phyloP scores from a whole-genome alignment of 2,888 invertebrate species.

The Argynnis bischoffii region DNA sequence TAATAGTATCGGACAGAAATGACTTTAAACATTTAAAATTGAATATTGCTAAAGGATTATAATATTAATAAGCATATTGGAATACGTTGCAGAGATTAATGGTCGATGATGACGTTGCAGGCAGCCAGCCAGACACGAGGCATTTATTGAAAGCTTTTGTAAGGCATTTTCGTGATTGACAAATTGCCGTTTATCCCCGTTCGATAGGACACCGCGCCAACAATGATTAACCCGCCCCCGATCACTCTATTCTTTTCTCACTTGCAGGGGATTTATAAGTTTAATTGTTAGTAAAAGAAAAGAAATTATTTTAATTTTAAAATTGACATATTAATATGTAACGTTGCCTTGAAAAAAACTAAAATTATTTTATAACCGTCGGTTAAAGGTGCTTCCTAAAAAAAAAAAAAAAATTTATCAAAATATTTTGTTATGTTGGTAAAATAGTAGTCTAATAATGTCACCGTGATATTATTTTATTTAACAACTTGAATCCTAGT shows the following conservation, averaged over 20 bases:
- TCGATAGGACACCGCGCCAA: slow-evolving; percentile 56
- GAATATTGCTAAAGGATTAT: slow-evolving; percentile 1
- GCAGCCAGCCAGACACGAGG: slow-evolving; percentile 27
- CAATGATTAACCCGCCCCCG: slow-evolving; percentile 31
- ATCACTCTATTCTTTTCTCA: slow-evolving; percentile 22
- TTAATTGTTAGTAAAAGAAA: background rate
- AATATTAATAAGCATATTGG: slow-evolving; percentile 21
- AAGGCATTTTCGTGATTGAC: slow-evolving; percentile 61
- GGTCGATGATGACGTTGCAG: slow-evolving; percentile 26
- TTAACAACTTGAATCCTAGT: no score
- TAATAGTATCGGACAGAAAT: no score
- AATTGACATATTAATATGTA: background rate
- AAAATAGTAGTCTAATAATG: no score
- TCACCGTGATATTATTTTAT: no score
- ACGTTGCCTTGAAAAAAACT: no score
- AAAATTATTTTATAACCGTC: no score
- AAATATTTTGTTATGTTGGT: no score
- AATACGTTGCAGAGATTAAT: slow-evolving; percentile 28
- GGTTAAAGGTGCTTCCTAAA: no score
- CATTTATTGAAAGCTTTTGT: slow-evolving; percentile 41
- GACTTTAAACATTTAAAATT: background rate
- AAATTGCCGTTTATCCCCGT: slow-evolving; percentile 69
- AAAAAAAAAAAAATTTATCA: no score
- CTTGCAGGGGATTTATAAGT: slow-evolving; percentile 5
- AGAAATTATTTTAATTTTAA: background rate